Evolutionary conservation across 1,140 invertebrate species (phyloP), one percentile per base, ranked within the genome.

Genomic region (Fopius arisanus): DNA sequence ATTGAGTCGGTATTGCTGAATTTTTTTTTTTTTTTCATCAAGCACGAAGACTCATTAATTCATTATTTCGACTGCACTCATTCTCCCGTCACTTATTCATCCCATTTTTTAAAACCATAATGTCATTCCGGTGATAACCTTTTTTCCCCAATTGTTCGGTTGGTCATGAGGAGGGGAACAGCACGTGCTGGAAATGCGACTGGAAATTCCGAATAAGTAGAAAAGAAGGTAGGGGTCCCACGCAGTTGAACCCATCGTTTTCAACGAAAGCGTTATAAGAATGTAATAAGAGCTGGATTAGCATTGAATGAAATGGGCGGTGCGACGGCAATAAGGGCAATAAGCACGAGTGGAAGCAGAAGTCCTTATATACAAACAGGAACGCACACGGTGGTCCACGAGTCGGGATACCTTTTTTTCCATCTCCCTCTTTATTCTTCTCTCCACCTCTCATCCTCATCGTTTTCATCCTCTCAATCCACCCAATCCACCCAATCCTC

Each of bases 301-400:
- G 86, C 87, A 88, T 88, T 87, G 87, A 88, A 88, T 87, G 84
- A 85, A 85, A 83, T 84, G 82, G 81, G 78, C 85, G 82, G 80
- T 78, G 80, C 78, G 80, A 77, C 81, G 77, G 78, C 81, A 80
- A 83, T 82, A 84, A 82, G 82, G 79, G 81, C 73, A 78, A 76
- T 76, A 76, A 75, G 76, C 75, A 75, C 77, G 80, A 81, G 78
- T 80, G 68, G 75, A 67, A 65, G 73, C 67, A 69, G 28, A 23
- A 62, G 70, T 75, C 75, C 78, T 79, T 81, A 79, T 80, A 74
- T 72, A 31, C 48, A 29, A 79, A 76, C 28, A 31, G 62, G 28
- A 75, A 78, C 80, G 72, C 73, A n/a, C 75, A 75, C 63, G 76
- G 78, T 54, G 75, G 78, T 76, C 63, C 76, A 67, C 48, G 51